Conservation (phyloP, 1,140 invertebrate species). For the Ceratina japonica region DNA sequence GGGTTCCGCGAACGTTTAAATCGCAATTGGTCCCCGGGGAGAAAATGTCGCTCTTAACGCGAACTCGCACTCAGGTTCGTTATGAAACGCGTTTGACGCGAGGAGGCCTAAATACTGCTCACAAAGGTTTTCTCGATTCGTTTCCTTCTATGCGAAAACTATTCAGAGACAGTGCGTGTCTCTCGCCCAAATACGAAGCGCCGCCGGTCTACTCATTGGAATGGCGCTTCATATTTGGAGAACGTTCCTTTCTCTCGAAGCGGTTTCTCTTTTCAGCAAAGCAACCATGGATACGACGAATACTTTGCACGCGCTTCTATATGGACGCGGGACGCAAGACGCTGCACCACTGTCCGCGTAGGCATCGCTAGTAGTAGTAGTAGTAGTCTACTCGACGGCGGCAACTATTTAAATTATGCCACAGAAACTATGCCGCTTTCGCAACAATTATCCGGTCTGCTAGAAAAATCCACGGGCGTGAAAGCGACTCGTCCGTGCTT, state of each 20-base stretch:
- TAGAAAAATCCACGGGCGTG: conserved; percentile 50
- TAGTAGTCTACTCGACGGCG: conserved; percentile 53
- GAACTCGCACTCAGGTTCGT: background rate
- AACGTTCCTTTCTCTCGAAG: conserved; percentile 50
- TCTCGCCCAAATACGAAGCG: conserved; percentile 3
- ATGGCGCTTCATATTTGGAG: conserved; percentile 30
- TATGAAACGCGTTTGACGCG: too few relatives aligned
- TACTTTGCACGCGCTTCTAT: background rate
- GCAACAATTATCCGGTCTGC: conserved; percentile 60
- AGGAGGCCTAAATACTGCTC: too few relatives aligned
- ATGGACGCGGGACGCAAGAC: conserved; percentile 12
- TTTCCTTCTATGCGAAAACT: conserved; percentile 23
- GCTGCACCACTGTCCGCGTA: conserved; percentile 2
- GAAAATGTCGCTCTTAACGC: background rate
- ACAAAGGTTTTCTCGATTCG: background rate
- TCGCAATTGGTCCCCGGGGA: too few relatives aligned
- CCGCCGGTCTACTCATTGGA: background rate
- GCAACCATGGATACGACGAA: background rate
- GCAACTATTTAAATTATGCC: conserved; percentile 60
- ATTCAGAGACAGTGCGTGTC: background rate
- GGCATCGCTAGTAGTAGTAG: background rate
- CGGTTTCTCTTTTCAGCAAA: conserved; percentile 51
- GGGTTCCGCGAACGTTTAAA: too few relatives aligned
- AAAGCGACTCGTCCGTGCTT: conserved; percentile 44
- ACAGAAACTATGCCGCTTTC: conserved; percentile 64